A percentile compares a stretch with the other conserved stretches of the same genome.
phyloP scores from a whole-genome alignment of 2,888 invertebrate genomes.

The Orthonychiurus folsomi region DNA sequence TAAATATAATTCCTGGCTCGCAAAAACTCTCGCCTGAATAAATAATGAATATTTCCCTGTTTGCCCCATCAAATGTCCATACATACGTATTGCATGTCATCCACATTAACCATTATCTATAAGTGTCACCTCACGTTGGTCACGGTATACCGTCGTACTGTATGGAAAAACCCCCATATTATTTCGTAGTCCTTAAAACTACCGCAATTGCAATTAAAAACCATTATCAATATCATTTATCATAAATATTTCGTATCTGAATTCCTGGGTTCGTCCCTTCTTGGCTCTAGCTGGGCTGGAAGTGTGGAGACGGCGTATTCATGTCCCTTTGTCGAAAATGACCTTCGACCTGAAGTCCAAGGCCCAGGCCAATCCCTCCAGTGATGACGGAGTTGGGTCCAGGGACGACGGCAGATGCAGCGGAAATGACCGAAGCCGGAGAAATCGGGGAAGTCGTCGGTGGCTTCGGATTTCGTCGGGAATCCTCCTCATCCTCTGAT shows the following conservation, averaged over 20 bases:
- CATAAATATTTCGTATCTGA: no score
- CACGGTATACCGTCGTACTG: no score
- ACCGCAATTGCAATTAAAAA: no score
- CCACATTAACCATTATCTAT: no score
- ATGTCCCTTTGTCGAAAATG: constrained; percentile 30
- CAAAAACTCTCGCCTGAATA: no score
- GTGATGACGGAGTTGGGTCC: background rate
- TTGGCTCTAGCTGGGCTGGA: no score
- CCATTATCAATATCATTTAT: no score
- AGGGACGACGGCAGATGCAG: constrained; percentile 9
- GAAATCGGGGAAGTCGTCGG: constrained; percentile 48
- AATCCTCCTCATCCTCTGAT: constrained; percentile 25
- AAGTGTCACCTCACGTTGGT: no score
- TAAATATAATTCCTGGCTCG: background rate
- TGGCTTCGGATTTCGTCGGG: constrained; percentile 50
- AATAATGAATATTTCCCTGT: background rate
- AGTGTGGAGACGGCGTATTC: constrained; percentile 35
- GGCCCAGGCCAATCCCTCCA: background rate
- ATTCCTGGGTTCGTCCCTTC: no score
- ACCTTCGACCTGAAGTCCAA: background rate
- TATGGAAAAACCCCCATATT: no score
- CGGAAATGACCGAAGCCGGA: constrained; percentile 2
- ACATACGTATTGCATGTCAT: background rate
- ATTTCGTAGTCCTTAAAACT: no score
- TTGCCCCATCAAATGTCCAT: background rate